Evolutionary conservation across 2,113 vertebrate genomes (phyloP).

Genomic region (Nasalis larvatus): DNA sequence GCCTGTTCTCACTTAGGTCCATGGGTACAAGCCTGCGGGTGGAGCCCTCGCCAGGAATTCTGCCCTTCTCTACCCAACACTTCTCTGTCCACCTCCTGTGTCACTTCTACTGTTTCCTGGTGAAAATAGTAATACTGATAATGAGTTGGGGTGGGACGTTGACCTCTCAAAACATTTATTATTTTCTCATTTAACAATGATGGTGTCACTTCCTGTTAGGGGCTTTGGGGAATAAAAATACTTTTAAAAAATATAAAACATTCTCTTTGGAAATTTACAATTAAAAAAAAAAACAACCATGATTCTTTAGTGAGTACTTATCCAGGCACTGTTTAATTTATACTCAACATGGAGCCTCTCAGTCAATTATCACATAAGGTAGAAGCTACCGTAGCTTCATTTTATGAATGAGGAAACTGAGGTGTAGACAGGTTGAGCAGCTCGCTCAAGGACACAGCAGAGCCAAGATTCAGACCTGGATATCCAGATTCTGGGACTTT

Average conservation of each 20-base stretch:
- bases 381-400: not conserved
- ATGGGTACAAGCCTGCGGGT: no score
- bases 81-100: no score
- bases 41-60: no score
- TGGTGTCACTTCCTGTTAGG: not conserved
- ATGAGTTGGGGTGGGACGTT: not conserved
- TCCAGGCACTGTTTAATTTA: not conserved
- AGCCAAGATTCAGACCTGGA: not conserved
- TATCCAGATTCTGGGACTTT: not conserved
- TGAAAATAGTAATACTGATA: not conserved
- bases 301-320: not conserved
- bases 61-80: no score
- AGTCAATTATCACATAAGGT: not conserved
- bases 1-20: no score
- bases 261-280: not conserved
- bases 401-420: not conserved
- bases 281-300: not conserved
- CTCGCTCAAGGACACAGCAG: not conserved
- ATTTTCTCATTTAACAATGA: not conserved
- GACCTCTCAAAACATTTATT: not conserved
- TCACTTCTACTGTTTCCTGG: constrained; percentile 8
- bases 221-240: not conserved
- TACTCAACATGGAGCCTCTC: not conserved
- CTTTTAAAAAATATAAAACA: not conserved
- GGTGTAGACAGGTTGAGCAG: not conserved